Evolutionary conservation across 2,113 vertebrate genomes (phyloP).

Genomic region (Myanophis thanlyinensis): DNA sequence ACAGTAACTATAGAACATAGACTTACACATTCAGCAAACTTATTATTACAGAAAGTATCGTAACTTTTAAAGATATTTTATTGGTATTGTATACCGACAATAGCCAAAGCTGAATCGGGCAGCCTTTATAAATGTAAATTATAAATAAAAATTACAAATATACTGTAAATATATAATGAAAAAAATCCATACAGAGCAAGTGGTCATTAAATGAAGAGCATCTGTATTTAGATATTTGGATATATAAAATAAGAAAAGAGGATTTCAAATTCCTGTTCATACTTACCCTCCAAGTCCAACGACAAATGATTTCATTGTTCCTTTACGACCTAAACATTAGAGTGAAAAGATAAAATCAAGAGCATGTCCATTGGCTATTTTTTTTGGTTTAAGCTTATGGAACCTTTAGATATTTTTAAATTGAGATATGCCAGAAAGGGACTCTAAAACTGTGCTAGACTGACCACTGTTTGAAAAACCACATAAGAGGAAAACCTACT

Average conservation of each 20-base stretch:
- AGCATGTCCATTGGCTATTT: background rate
- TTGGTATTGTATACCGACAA: background rate
- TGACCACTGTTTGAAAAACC: background rate
- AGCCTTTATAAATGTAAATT: background rate
- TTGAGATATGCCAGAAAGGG: background rate
- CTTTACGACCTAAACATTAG: slow-evolving; percentile 49
- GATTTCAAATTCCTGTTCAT: slow-evolving; percentile 13
- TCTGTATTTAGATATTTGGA: background rate
- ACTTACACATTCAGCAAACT: background rate
- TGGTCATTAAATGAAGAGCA: background rate
- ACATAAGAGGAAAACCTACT: background rate
- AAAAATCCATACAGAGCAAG: background rate
- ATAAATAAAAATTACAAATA: background rate
- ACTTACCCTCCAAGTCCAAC: slow-evolving; percentile 92
- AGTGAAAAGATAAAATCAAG: background rate
- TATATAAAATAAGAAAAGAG: background rate
- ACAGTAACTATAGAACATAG: background rate
- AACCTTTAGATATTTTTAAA: background rate
- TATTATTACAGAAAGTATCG: background rate
- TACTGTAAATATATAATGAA: background rate
- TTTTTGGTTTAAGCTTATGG: background rate
- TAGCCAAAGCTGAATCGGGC: background rate
- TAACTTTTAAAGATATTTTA: background rate
- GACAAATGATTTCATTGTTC: slow-evolving; percentile 80
- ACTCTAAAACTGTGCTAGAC: background rate